phyloP scores from a whole-genome alignment of 2,797 vertebrate species.

The Gadopsis bispinosus region DNA sequence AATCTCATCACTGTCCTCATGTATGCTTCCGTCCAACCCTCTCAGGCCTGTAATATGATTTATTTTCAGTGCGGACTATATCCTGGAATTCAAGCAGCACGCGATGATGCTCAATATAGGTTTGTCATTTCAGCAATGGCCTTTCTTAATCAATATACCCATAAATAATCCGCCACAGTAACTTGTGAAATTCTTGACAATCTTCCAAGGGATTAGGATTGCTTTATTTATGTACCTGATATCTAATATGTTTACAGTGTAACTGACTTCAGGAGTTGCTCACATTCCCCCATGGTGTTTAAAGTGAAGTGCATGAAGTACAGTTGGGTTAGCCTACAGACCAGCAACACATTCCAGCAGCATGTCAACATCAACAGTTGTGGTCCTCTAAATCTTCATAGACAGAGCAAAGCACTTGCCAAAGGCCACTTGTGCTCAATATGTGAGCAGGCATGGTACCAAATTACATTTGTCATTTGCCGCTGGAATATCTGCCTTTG shows the following conservation, averaged over 20 bases:
- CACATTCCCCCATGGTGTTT: slow-evolving; percentile 1
- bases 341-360: slow-evolving; percentile 21
- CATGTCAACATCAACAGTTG: slow-evolving; percentile 10
- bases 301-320: neutral
- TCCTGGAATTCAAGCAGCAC: slow-evolving; percentile 11
- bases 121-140: slow-evolving; percentile 19
- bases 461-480: slow-evolving; percentile 20
- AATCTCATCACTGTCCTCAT: slow-evolving; percentile 37
- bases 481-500: slow-evolving; percentile 26
- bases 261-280: slow-evolving; percentile 14
- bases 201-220: slow-evolving; percentile 3
- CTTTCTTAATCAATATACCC: slow-evolving; percentile 24
- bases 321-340: neutral
- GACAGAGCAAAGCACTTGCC: slow-evolving; percentile 1
- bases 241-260: slow-evolving; percentile 25
- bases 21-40: slow-evolving; percentile 11
- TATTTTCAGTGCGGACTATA: slow-evolving; percentile 4
- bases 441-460: slow-evolving; percentile 9
- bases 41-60: neutral
- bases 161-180: slow-evolving; percentile 11
- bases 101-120: slow-evolving; percentile 19
- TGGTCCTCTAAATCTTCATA: slow-evolving; percentile 25
- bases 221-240: slow-evolving; percentile 39
- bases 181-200: slow-evolving; percentile 36
- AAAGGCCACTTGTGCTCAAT: neutral